These are phyloP conservation scores for Plestiodon gilberti DNA, from an alignment of 2,113 vertebrate species.

Conservation along the genomic window DNA sequence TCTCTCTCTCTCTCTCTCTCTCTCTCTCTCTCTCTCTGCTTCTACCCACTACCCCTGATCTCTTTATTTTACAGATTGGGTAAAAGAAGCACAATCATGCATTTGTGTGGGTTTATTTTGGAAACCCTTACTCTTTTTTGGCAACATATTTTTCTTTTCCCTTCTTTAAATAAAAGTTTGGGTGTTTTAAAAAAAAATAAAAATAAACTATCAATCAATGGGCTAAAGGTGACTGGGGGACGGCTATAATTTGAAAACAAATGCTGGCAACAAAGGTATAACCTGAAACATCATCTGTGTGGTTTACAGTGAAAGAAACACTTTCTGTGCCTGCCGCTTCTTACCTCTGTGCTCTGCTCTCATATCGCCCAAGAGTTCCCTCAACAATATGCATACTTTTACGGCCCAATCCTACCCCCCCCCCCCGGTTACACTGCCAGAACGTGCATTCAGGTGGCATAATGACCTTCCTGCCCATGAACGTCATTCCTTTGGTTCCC, in stretches of 20 bases:
- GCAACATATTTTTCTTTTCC: slow-evolving; percentile 70
- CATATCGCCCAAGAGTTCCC: no score
- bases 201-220: slow-evolving; percentile 49
- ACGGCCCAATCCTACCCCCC: no score
- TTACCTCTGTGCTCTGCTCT: no score
- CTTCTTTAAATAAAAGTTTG: slow-evolving; percentile 58
- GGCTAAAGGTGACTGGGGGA: slow-evolving; percentile 58
- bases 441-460: no score
- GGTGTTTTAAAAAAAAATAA: slow-evolving; percentile 12
- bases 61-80: slow-evolving; percentile 63
- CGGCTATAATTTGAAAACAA: slow-evolving; percentile 50
- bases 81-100: slow-evolving; percentile 69
- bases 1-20: slow-evolving; percentile 56
- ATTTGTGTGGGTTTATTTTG: slow-evolving; percentile 63
- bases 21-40: slow-evolving; percentile 62
- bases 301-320: slow-evolving; percentile 31
- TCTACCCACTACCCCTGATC: slow-evolving; percentile 17
- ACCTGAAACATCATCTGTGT: slow-evolving; percentile 53
- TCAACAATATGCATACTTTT: no score
- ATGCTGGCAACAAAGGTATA: slow-evolving; percentile 57
- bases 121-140: slow-evolving; percentile 61
- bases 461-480: no score
- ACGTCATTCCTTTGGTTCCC: no score
- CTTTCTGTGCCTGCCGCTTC: slow-evolving; percentile 12
- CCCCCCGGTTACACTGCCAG: no score